phyloP scores from a whole-genome alignment of 2,888 invertebrate genomes.

The Xanthorhoe spadicearia region DNA sequence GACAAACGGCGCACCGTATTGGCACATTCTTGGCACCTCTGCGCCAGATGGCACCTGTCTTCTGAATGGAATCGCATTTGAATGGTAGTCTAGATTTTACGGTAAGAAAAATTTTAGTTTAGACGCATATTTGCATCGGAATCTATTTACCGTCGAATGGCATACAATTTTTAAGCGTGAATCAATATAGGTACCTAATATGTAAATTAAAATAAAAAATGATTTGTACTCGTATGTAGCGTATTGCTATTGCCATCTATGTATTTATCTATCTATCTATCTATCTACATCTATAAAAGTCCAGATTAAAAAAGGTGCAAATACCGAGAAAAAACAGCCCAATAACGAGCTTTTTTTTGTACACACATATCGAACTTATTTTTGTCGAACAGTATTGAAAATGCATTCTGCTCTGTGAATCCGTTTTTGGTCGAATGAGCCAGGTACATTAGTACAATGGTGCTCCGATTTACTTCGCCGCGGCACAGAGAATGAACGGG shows the following conservation, averaged over 20 bases:
- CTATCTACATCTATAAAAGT: too few relatives aligned
- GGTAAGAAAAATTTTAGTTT: conserved; percentile 6
- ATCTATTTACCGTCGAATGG: not conserved
- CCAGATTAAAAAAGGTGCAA: too few relatives aligned
- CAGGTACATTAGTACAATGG: conserved; percentile 54
- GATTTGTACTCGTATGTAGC: too few relatives aligned
- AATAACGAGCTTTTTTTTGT: too few relatives aligned
- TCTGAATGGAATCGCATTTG: conserved; percentile 33
- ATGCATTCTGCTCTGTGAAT: conserved; percentile 29
- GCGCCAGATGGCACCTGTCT: conserved; percentile 38
- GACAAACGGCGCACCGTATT: conserved; percentile 37
- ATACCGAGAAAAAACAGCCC: not conserved
- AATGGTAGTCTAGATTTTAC: conserved; percentile 25
- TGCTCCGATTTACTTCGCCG: conserved; percentile 41
- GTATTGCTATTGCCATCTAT: too few relatives aligned
- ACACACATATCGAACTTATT: conserved; percentile 17
- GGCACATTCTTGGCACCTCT: conserved; percentile 43
- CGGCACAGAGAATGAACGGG: conserved; percentile 16
- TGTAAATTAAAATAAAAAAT: not conserved
- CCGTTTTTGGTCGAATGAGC: conserved; percentile 39
- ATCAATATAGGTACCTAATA: too few relatives aligned
- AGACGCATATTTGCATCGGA: conserved; percentile 4
- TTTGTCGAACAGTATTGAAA: conserved; percentile 18
- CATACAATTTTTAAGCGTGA: not conserved
- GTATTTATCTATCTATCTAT: too few relatives aligned